A percentile compares a stretch with the other conserved stretches of the same genome.
These are phyloP conservation scores for Periparus ater DNA, from an alignment of 2,797 vertebrate genomes.

Conservation along the genomic window DNA sequence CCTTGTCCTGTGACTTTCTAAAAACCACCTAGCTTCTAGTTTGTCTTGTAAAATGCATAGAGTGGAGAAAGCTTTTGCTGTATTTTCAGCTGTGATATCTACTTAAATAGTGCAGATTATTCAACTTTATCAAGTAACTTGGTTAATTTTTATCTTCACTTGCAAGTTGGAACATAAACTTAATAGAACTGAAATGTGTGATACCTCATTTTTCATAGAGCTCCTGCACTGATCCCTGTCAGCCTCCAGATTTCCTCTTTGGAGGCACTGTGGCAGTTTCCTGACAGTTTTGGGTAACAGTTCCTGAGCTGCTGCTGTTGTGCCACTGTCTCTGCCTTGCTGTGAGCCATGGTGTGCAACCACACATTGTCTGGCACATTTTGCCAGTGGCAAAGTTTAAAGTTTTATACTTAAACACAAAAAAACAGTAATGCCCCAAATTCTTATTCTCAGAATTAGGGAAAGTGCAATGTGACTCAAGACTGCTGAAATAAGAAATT, in stretches of 20 bases:
- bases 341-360: not conserved
- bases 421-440: not conserved
- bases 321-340: not conserved
- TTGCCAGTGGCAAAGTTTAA: not conserved
- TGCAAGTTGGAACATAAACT: not conserved
- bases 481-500: not conserved
- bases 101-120: not conserved
- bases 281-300: not conserved
- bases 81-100: not conserved
- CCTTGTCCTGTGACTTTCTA: not conserved
- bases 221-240: not conserved
- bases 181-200: not conserved
- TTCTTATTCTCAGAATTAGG: not conserved
- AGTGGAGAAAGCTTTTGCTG: not conserved
- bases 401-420: not conserved
- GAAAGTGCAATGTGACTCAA: not conserved
- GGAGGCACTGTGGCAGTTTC: not conserved
- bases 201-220: not conserved
- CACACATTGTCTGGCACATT: accelerated
- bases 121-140: not conserved
- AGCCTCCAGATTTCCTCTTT: not conserved
- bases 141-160: not conserved
- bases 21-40: not conserved
- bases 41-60: not conserved
- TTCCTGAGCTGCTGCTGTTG: not conserved